phyloP scores from a whole-genome alignment of 2,113 vertebrate species.

The Heliornis fulica region DNA sequence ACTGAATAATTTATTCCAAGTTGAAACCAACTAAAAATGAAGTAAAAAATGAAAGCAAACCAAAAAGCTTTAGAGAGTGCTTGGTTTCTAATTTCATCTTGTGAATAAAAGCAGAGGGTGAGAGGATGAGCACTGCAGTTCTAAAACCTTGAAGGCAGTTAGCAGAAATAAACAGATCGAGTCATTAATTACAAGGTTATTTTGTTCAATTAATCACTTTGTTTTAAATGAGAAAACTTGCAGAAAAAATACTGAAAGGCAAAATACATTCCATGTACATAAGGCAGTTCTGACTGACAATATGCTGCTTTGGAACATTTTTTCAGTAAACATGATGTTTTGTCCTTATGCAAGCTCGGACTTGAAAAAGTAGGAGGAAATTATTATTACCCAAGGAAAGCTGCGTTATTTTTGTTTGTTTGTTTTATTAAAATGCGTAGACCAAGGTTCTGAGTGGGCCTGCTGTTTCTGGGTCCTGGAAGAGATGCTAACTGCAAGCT shows the following conservation, averaged over 20 bases:
- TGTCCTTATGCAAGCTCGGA: neutral
- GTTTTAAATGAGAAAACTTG: neutral
- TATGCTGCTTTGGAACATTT: neutral
- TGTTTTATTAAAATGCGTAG: neutral
- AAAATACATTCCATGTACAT: neutral
- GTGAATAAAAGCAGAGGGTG: neutral
- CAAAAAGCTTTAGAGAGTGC: neutral
- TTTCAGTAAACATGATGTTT: neutral
- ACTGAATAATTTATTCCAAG: slow-evolving; percentile 44
- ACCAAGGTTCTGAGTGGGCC: neutral
- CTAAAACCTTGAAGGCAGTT: neutral
- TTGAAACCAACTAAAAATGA: neutral
- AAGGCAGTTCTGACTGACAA: neutral
- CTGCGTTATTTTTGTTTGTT: neutral
- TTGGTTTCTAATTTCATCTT: neutral
- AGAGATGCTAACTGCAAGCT: neutral
- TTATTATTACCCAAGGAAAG: neutral
- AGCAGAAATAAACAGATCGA: slow-evolving; percentile 10
- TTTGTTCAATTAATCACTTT: neutral
- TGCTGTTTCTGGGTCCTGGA: neutral
- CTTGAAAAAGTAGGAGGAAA: neutral
- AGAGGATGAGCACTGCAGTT: neutral
- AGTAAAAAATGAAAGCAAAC: neutral
- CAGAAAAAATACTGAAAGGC: neutral
- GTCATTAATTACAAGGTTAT: neutral